Evolutionary conservation across 2,113 vertebrate species (phyloP), one percentile per base, ranked within the genome.

Genomic region (Channa maculata): DNA sequence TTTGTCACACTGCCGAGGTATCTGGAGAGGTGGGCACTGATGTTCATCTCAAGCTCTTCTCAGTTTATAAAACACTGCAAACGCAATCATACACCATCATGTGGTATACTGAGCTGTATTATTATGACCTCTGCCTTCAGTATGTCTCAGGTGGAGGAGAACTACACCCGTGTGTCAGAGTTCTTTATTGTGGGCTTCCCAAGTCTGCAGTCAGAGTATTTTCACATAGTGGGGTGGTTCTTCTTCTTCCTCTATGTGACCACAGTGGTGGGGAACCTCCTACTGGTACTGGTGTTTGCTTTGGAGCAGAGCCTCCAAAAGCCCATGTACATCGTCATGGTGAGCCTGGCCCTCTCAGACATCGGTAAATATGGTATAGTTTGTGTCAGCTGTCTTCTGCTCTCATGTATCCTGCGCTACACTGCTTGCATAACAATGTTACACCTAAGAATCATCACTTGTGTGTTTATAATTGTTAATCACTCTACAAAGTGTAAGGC

Each of bases 321-420:
- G 12, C 89, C 89, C 15, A 88, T 89, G 87, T 90, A 88, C 61
- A 84, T 88, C 58, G 68, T 86, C 69, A 82, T 89, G 82, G n/a
- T 88, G 52, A 90, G 84, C 71, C 81, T 92, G 52, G 86, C 73
- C 38, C 37, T 90, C 51, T 84, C 86, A 41, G 88, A 92, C 71
- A 83, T 82, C 8, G 82, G 65, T 79, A 52, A 79, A 41, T 46
- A 13, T 45, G 7, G 8, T 45, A 24, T 11, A 1, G 3, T 43
- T 66, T 34, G 4, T 52, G 7, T 12, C 24, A 24, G 24, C 24
- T 24, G 1, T 24, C 24, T 24, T 24, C 24, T 24, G 24, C 1
- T 24, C 24, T 24, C 24, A 24, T 24, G 24, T 24, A 24, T 24
- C 24, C 24, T 24, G 24, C 1, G 24, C 1, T 24, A 24, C 24